A percentile compares a stretch with the other conserved stretches of the same genome.
phyloP scores from a whole-genome alignment of 1,140 invertebrate species.

The Hestina assimilis region DNA sequence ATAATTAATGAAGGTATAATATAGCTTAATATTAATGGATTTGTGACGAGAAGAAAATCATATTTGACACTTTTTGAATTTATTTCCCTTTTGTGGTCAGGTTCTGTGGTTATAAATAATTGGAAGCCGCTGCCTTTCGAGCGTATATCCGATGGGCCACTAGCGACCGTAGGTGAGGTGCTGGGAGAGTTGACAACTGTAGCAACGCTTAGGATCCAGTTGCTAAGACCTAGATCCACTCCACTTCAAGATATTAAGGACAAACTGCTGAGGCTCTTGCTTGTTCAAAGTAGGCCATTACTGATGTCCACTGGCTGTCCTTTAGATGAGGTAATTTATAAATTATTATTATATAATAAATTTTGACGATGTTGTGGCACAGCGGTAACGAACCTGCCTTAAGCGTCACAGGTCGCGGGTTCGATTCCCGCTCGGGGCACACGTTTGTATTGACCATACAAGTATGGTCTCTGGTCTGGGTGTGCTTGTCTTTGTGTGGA shows the following conservation, averaged over 20 bases:
- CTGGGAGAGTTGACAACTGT: slow-evolving; percentile 94
- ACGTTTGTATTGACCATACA: too few relatives aligned
- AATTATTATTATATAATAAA: slow-evolving; percentile 1
- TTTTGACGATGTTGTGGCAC: too few relatives aligned
- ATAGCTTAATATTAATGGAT: too few relatives aligned
- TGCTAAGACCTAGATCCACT: slow-evolving; percentile 88
- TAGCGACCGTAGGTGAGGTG: slow-evolving; percentile 94
- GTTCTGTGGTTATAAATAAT: slow-evolving; percentile 93
- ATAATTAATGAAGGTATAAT: too few relatives aligned
- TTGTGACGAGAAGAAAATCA: too few relatives aligned
- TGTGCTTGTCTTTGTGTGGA: too few relatives aligned
- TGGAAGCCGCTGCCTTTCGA: slow-evolving; percentile 96
- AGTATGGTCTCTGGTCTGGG: too few relatives aligned
- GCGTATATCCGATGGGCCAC: slow-evolving; percentile 90
- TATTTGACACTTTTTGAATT: neutral
- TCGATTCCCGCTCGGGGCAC: too few relatives aligned
- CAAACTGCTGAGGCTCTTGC: slow-evolving; percentile 91
- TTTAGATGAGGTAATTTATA: slow-evolving; percentile 89
- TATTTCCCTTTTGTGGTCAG: slow-evolving; percentile 62
- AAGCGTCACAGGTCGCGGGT: too few relatives aligned
- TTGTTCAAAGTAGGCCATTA: slow-evolving; percentile 92
- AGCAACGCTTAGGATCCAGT: slow-evolving; percentile 92
- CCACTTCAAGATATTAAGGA: slow-evolving; percentile 93
- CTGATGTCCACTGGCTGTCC: slow-evolving; percentile 93
- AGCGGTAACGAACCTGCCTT: too few relatives aligned